Percentiles rank a stretch among this genome's conserved stretches.
These are phyloP conservation scores for Spondyliosoma cantharus DNA, from an alignment of 2,797 vertebrate genomes.

Conservation along the genomic window DNA sequence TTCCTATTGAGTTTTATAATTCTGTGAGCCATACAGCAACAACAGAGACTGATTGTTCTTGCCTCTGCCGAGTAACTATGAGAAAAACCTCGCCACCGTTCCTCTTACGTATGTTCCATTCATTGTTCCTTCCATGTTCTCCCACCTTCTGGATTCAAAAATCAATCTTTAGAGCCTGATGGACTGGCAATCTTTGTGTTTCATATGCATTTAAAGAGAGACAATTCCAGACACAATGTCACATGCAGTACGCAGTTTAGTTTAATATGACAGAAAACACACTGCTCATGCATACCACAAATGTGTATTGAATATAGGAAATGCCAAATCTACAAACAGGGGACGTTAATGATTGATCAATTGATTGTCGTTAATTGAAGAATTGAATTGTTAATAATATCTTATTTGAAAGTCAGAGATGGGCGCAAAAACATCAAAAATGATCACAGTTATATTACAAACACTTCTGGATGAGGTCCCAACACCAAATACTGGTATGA, in stretches of 20 bases:
- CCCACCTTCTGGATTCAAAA: constrained; percentile 25
- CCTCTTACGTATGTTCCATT: constrained; percentile 21
- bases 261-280: not conserved
- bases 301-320: not conserved
- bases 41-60: constrained; percentile 51
- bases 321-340: not conserved
- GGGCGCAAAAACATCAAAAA: no score
- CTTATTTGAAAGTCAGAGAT: no score
- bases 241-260: not conserved
- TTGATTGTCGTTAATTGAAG: no score
- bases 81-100: constrained; percentile 16
- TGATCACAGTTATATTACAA: no score
- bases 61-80: constrained; percentile 22
- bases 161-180: constrained; percentile 7
- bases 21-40: constrained; percentile 42
- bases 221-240: not conserved
- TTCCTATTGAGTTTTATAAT: constrained; percentile 68
- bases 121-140: not conserved
- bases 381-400: no score
- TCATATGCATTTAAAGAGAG: not conserved
- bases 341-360: no score
- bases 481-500: no score
- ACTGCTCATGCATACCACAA: not conserved
- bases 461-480: no score
- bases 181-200: constrained; percentile 4